Conservation (phyloP, 2,797 vertebrate species). For the Atherinosoma microstoma region DNA sequence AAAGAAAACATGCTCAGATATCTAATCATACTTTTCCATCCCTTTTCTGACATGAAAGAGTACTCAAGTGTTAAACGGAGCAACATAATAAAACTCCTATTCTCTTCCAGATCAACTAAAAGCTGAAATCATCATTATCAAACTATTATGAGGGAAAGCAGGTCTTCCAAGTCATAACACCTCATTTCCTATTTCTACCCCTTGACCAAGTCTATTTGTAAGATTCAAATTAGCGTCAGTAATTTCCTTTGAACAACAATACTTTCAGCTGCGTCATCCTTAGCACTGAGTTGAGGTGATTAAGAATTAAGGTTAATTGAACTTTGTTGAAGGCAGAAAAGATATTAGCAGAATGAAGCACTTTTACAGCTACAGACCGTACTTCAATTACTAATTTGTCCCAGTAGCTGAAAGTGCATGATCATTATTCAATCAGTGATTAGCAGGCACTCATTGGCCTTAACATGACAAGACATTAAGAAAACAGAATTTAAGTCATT, state of each 20-base stretch:
- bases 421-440: slow-evolving; percentile 56
- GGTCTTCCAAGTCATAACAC: slow-evolving; percentile 31
- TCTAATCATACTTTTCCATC: neutral
- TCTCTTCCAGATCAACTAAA: slow-evolving; percentile 16
- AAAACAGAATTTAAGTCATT: slow-evolving; percentile 29
- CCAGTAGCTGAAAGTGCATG: slow-evolving; percentile 49
- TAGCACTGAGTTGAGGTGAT: slow-evolving; percentile 37
- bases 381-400: slow-evolving; percentile 56
- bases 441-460: slow-evolving; percentile 56
- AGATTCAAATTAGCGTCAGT: slow-evolving; percentile 43
- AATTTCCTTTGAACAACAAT: slow-evolving; percentile 47
- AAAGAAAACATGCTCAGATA: neutral
- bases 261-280: slow-evolving; percentile 26
- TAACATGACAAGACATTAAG: slow-evolving; percentile 47
- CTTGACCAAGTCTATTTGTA: slow-evolving; percentile 38
- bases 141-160: slow-evolving; percentile 11
- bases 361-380: slow-evolving; percentile 22
- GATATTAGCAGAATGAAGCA: slow-evolving; percentile 39
- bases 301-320: slow-evolving; percentile 64
- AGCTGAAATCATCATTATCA: slow-evolving; percentile 31
- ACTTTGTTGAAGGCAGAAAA: slow-evolving; percentile 43
- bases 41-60: neutral
- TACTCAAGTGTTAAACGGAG: slow-evolving; percentile 1
- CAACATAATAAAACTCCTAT: neutral
- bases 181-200: slow-evolving; percentile 35